phyloP scores from a whole-genome alignment of 1,140 invertebrate species.

The Orchestia grillus region DNA sequence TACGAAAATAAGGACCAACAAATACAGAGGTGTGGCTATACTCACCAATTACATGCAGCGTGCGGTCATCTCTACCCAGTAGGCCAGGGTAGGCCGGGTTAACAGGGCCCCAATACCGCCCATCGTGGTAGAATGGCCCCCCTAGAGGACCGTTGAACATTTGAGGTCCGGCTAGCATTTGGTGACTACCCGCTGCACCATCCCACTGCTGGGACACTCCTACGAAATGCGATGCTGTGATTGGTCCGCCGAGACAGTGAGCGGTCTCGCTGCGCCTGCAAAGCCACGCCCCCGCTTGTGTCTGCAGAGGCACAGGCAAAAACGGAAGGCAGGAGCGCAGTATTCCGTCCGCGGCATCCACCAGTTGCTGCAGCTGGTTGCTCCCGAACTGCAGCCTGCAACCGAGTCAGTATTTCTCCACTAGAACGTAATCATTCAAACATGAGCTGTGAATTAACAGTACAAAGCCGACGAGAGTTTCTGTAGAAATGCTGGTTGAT shows the following conservation, averaged over 20 bases:
- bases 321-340: conserved; percentile 38
- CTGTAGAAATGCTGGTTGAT: too few species aligned
- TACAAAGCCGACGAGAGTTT: not conserved
- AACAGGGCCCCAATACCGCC: conserved; percentile 15
- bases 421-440: not conserved
- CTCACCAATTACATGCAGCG: conserved; percentile 39
- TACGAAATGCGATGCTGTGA: not conserved
- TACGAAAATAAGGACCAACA: too few species aligned
- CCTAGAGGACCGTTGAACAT: not conserved
- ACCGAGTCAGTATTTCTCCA: not conserved
- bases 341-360: conserved; percentile 13
- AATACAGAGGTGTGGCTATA: not conserved
- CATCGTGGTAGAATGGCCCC: not conserved
- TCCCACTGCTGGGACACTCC: not conserved
- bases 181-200: not conserved
- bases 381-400: conserved; percentile 35
- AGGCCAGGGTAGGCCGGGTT: not conserved
- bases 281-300: conserved; percentile 39
- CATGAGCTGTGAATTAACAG: not conserved
- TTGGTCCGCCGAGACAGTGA: conserved; percentile 15
- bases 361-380: conserved; percentile 48
- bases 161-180: not conserved
- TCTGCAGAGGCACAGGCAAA: conserved; percentile 20
- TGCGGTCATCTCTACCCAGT: conserved; percentile 24
- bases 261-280: conserved; percentile 5